phyloP scores from a whole-genome alignment of 2,888 invertebrate species.

The Xanthorhoe spadicearia region DNA sequence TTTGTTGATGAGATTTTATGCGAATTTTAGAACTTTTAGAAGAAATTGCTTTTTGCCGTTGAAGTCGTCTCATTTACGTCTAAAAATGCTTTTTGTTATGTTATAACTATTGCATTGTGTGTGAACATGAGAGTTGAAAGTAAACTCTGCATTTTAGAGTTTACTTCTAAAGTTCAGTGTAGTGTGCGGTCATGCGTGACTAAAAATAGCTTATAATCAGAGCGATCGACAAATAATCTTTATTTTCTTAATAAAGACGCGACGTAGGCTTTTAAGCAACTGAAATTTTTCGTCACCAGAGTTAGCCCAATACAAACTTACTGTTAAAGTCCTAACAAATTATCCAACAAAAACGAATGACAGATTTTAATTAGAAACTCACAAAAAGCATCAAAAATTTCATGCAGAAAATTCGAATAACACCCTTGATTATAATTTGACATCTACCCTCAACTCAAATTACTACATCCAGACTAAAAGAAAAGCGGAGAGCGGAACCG shows the following conservation, averaged over 20 bases:
- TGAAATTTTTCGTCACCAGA: too few species aligned
- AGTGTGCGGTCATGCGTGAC: too few species aligned
- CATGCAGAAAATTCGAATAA: constrained; percentile 15
- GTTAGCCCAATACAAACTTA: too few species aligned
- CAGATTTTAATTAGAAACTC: not conserved
- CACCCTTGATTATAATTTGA: constrained; percentile 28
- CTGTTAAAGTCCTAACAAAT: not conserved
- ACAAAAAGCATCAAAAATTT: constrained; percentile 13
- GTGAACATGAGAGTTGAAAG: too few species aligned
- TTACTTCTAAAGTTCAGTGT: too few species aligned
- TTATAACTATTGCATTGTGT: too few species aligned
- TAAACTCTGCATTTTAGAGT: too few species aligned
- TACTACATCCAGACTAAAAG: constrained; percentile 35
- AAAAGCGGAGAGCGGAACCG: constrained; percentile 28
- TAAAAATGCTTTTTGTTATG: too few species aligned
- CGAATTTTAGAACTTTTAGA: not conserved
- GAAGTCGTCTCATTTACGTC: not conserved
- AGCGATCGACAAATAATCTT: too few species aligned
- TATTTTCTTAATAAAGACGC: too few species aligned
- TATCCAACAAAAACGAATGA: not conserved
- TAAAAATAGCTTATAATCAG: too few species aligned
- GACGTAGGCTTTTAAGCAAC: too few species aligned
- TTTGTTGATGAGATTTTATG: constrained; percentile 19
- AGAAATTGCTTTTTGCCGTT: not conserved
- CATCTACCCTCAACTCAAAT: constrained; percentile 28